Conservation (phyloP, 2,888 invertebrate species). For the Papilio elwesi region DNA sequence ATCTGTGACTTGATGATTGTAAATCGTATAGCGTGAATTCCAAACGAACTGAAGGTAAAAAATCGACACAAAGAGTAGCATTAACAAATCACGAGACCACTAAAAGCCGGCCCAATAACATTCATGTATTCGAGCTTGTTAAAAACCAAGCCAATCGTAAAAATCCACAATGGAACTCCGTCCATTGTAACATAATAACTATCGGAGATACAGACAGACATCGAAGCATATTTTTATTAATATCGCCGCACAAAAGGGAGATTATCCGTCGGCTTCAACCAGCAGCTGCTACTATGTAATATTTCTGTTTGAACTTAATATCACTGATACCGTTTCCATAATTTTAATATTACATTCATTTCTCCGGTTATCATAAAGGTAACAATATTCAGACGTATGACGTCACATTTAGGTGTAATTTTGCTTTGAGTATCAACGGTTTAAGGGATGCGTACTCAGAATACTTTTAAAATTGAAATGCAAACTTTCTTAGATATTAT, state of each 20-base stretch:
- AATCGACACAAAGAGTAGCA: slow-evolving; percentile 21
- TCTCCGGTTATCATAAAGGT: slow-evolving; percentile 7
- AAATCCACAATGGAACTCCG: slow-evolving; percentile 69
- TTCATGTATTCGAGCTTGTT: slow-evolving; percentile 59
- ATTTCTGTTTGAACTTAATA: slow-evolving; percentile 43
- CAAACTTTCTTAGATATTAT: background rate
- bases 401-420: background rate
- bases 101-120: slow-evolving; percentile 32
- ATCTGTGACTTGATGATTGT: background rate
- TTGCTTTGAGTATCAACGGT: background rate
- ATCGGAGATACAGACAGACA: slow-evolving; percentile 72
- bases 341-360: slow-evolving; percentile 41
- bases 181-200: slow-evolving; percentile 74
- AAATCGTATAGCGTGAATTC: background rate
- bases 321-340: slow-evolving; percentile 37
- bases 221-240: slow-evolving; percentile 83
- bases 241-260: slow-evolving; percentile 78
- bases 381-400: background rate
- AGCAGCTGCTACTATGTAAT: slow-evolving; percentile 69
- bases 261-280: slow-evolving; percentile 74
- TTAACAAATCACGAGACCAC: slow-evolving; percentile 37
- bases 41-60: slow-evolving; percentile 14
- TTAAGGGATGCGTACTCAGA: background rate
- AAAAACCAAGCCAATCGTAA: slow-evolving; percentile 73
- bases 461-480: background rate